Percentiles rank a stretch among this genome's conserved stretches.
These are phyloP conservation scores for Syngnathus typhle DNA, from an alignment of 2,113 vertebrate genomes.

Conservation along the genomic window DNA sequence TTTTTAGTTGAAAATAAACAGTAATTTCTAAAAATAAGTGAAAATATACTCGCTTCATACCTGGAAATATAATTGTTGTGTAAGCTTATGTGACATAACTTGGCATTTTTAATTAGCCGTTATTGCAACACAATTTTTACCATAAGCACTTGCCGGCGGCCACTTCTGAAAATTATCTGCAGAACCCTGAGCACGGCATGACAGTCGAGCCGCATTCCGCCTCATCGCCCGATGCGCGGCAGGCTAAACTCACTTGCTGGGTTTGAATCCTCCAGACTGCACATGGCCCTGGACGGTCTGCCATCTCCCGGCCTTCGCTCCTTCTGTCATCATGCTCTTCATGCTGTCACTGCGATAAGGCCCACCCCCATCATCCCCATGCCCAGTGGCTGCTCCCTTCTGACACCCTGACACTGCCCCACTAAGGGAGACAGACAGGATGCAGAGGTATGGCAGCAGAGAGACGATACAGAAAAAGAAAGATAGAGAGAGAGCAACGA, in stretches of 20 bases:
- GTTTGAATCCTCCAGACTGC: slow-evolving; percentile 91
- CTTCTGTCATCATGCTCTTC: slow-evolving; percentile 86
- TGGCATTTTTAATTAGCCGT: not conserved
- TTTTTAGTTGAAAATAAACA: no score
- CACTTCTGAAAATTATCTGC: not conserved
- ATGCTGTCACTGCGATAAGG: slow-evolving; percentile 83
- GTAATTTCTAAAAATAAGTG: no score
- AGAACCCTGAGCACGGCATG: not conserved
- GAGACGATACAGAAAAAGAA: slow-evolving; percentile 35
- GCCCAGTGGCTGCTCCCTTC: slow-evolving; percentile 82
- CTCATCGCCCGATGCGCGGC: not conserved
- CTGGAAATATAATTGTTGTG: not conserved
- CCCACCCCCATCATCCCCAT: slow-evolving; percentile 78
- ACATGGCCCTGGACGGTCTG: slow-evolving; percentile 92
- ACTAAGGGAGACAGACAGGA: slow-evolving; percentile 73
- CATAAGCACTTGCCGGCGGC: not conserved
- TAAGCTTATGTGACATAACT: not conserved
- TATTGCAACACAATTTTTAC: not conserved
- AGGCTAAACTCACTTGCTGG: slow-evolving; percentile 86
- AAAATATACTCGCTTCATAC: no score
- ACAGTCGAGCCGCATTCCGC: not conserved
- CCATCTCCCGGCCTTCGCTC: slow-evolving; percentile 84
- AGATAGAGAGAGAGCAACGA: slow-evolving; percentile 45
- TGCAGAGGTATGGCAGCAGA: slow-evolving; percentile 56
- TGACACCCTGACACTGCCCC: slow-evolving; percentile 88